A percentile compares a stretch with the other conserved stretches of the same genome.
phyloP scores from a whole-genome alignment of 2,113 vertebrate genomes.

The Pyxicephalus adspersus region DNA sequence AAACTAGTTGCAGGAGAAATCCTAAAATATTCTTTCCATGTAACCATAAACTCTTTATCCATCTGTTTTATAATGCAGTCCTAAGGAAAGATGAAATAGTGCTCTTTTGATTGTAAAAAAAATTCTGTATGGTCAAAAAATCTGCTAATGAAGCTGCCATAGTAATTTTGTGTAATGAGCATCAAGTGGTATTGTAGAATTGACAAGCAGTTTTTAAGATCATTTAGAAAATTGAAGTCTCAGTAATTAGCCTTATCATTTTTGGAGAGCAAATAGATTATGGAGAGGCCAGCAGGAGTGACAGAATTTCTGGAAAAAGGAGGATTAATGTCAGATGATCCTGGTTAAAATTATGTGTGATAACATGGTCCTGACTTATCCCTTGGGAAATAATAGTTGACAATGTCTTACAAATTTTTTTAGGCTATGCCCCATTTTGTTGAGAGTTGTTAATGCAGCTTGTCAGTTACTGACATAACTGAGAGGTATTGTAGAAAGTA shows the following conservation, averaged over 20 bases:
- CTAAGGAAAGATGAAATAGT: conserved; percentile 2
- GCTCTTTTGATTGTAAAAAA: neutral
- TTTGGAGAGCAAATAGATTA: neutral
- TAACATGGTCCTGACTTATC: too few species aligned
- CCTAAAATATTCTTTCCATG: neutral
- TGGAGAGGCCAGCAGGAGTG: too few species aligned
- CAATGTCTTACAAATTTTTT: too few species aligned
- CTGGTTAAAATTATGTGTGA: too few species aligned
- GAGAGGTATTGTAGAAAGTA: too few species aligned
- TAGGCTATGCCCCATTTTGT: too few species aligned
- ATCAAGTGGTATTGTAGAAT: conserved; percentile 9
- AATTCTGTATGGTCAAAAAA: neutral
- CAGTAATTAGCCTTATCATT: conserved; percentile 5
- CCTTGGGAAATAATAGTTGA: too few species aligned
- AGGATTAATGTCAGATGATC: too few species aligned
- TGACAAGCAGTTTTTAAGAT: conserved; percentile 29
- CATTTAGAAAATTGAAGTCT: conserved; percentile 2
- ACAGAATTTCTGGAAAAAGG: too few species aligned
- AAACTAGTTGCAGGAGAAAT: too few species aligned
- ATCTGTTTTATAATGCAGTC: neutral
- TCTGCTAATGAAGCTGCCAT: conserved; percentile 4
- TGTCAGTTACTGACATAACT: too few species aligned
- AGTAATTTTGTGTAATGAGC: conserved; percentile 3
- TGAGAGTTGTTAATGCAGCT: too few species aligned
- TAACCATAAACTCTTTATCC: neutral